Conservation (phyloP, 2,888 invertebrate genomes). For the Seira ritae region DNA sequence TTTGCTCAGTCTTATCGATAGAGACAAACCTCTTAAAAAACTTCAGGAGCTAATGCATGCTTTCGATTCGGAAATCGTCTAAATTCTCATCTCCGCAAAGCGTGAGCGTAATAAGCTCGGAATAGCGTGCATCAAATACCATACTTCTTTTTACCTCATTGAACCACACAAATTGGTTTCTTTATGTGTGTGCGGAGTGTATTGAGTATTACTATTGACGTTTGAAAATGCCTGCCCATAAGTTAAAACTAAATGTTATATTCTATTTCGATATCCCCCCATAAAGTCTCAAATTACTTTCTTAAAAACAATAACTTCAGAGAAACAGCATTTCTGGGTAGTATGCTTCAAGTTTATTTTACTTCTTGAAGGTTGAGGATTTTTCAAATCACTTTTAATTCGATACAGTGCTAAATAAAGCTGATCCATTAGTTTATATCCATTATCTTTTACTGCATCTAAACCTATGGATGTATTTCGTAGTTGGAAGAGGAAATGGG, state of each 20-base stretch:
- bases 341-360: too few species aligned
- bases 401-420: too few species aligned
- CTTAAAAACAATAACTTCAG: neutral
- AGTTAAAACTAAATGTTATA: neutral
- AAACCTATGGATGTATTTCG: too few species aligned
- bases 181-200: neutral
- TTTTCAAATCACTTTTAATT: too few species aligned
- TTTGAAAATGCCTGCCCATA: neutral
- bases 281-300: neutral
- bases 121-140: slow-evolving; percentile 2
- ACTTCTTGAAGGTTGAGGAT: too few species aligned
- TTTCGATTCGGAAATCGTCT: slow-evolving; percentile 44
- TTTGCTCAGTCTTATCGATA: too few species aligned
- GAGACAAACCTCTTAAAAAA: neutral
- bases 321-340: too few species aligned
- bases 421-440: too few species aligned
- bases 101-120: too few species aligned
- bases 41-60: neutral
- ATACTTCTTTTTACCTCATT: slow-evolving; percentile 46
- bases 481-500: too few species aligned
- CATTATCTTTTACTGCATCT: too few species aligned
- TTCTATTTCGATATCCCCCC: neutral
- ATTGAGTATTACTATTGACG: neutral
- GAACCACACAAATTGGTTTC: slow-evolving; percentile 48
- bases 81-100: slow-evolving; percentile 43